Conservation (phyloP, 2,113 vertebrate species). For the Eudyptes chrysolophus region DNA sequence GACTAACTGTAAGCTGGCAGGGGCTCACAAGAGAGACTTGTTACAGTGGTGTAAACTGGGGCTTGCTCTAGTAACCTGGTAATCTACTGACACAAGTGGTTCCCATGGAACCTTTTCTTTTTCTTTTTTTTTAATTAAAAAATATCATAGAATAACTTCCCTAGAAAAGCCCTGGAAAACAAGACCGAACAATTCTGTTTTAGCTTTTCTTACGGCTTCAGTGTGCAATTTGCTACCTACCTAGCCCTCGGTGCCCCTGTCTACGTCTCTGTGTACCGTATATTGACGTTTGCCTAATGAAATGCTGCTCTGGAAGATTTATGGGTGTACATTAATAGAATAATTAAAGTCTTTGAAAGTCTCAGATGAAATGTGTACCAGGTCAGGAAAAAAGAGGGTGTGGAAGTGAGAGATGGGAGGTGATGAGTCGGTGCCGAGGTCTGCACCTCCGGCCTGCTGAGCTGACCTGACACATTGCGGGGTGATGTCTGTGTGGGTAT, state of each 20-base stretch:
- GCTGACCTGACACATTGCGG: accelerated
- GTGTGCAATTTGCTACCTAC: not conserved
- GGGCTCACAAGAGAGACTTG: not conserved
- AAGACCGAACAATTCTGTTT: not conserved
- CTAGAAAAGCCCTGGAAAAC: not conserved
- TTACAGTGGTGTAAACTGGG: not conserved
- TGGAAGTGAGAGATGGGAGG: not conserved
- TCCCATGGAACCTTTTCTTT: not conserved
- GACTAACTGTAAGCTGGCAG: too few relatives aligned
- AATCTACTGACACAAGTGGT: not conserved
- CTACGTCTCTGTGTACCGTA: not conserved
- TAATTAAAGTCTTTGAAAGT: conserved; percentile 20
- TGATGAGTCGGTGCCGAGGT: not conserved
- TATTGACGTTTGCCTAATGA: conserved; percentile 36
- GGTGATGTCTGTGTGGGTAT: accelerated
- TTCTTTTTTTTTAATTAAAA: not conserved
- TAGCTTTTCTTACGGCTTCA: not conserved
- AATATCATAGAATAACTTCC: not conserved
- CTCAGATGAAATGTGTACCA: not conserved
- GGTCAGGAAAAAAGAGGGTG: not conserved
- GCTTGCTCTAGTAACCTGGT: not conserved
- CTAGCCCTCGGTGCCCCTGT: not conserved
- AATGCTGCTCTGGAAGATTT: conserved; percentile 23
- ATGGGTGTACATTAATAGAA: conserved; percentile 14
- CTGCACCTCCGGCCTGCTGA: accelerated